phyloP scores from a whole-genome alignment of 53 echinoderm and acorn worm genomes.

The Holothuria scabra region DNA sequence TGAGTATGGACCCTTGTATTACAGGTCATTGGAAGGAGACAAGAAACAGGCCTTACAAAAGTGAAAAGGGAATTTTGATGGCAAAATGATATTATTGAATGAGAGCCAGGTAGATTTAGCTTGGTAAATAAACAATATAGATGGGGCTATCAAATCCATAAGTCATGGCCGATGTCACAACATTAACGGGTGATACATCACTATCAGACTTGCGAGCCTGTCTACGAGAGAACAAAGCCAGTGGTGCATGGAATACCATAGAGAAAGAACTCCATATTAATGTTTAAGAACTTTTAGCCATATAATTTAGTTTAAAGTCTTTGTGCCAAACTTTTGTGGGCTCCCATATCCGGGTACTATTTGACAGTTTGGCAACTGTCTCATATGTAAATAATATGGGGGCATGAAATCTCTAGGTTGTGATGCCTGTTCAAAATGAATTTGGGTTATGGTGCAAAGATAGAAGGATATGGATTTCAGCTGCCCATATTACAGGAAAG shows the following conservation, averaged over 20 bases:
- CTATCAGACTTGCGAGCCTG: conserved; percentile 46
- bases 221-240: background rate
- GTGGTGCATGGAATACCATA: background rate
- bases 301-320: conserved; percentile 28
- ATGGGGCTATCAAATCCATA: conserved; percentile 1
- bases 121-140: conserved; percentile 51
- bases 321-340: background rate
- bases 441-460: conserved; percentile 48
- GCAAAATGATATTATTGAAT: background rate
- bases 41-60: conserved; percentile 37
- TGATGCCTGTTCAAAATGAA: conserved; percentile 13
- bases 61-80: conserved; percentile 30
- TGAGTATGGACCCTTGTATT: conserved; percentile 41
- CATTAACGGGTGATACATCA: conserved; percentile 34
- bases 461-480: conserved; percentile 37
- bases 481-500: conserved; percentile 37
- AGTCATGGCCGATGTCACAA: background rate
- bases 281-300: conserved; percentile 35
- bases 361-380: conserved; percentile 4
- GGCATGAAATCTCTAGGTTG: conserved; percentile 20
- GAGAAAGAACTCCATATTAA: conserved; percentile 30
- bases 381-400: conserved; percentile 40
- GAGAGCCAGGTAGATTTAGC: conserved; percentile 10
- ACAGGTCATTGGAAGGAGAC: conserved; percentile 34
- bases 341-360: conserved; percentile 6